phyloP scores from a whole-genome alignment of 2,797 vertebrate species.

The Euthynnus affinis region DNA sequence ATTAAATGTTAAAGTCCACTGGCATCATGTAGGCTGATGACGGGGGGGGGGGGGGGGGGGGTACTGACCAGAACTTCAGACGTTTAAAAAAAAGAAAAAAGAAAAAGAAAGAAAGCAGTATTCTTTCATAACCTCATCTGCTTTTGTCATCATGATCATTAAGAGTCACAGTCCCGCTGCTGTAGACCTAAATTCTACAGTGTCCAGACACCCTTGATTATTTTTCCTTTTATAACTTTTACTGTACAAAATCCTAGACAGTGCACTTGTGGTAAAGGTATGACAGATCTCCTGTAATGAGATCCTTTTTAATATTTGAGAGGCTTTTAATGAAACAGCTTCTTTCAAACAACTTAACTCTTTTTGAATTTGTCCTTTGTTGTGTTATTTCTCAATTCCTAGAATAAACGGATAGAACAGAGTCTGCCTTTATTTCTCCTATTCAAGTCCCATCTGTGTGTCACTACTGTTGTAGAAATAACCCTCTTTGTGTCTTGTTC shows the following conservation, averaged over 20 bases:
- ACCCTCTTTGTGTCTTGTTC: slow-evolving; percentile 38
- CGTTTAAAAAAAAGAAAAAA: too few species aligned
- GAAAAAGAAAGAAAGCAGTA: too few species aligned
- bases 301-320: background rate
- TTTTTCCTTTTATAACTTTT: slow-evolving; percentile 44
- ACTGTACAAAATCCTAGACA: slow-evolving; percentile 5
- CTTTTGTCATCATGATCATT: slow-evolving; percentile 60
- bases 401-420: slow-evolving; percentile 28
- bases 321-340: background rate
- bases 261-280: background rate
- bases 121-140: slow-evolving; percentile 42
- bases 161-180: slow-evolving; percentile 25
- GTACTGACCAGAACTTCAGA: slow-evolving; percentile 17
- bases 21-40: slow-evolving; percentile 52
- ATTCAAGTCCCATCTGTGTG: slow-evolving; percentile 18
- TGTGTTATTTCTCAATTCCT: slow-evolving; percentile 14
- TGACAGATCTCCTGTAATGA: background rate
- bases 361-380: slow-evolving; percentile 7
- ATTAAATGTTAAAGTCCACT: slow-evolving; percentile 45
- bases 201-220: slow-evolving; percentile 44
- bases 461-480: slow-evolving; percentile 33
- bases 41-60: slow-evolving; percentile 12
- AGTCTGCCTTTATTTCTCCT: slow-evolving; percentile 17
- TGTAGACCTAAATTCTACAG: slow-evolving; percentile 25
- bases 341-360: slow-evolving; percentile 6